Base-by-base conservation (phyloP, 2,797 vertebrate species). In the Crocodylus rhombifer region DNA sequence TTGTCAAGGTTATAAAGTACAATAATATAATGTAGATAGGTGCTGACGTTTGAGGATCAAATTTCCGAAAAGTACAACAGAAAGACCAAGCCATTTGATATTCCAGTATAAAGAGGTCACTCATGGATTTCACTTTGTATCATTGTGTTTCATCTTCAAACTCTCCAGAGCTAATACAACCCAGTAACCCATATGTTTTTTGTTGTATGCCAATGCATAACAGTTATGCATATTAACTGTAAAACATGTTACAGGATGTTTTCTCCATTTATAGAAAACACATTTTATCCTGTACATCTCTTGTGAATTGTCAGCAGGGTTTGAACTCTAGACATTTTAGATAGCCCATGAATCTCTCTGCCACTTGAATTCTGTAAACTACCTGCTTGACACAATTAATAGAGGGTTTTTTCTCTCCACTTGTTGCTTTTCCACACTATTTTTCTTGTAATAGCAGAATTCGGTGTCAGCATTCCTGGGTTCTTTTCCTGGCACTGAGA, bases 221-320 rank as follows among this genome's bases (percentile, higher is more conserved):
- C 0, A 1, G 42, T 42, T 42, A 8, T 30, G 30, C 7, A 42
- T 42, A 42, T 86, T 86, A 74, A 9, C 79, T 82, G 6, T 78
- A 78, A 89, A n/a, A 61, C 5, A 1, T 83, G 33, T 74, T 89
- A 23, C 1, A 13, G 6, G 17, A 57, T 86, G 23, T 10, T 28
- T 86, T 92, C 82, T 79, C 71, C 82, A 33, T n/a, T 26, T 65
- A n/a, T 65, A n/a, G n/a, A 58, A 88, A 73, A 82, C 36, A 62
- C 81, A 42, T 57, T 20, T 18, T 30, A 26, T 26, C 2, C 0
- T 83, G 63, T 73, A 3, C 73, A 79, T 61, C 23, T 56, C 28
- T 11, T 13, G 17, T 51, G 12, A 2, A 5, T 56, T 88, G 75
- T 6, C 63, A 69, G 16, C 65, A 78, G 25, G 71, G 42, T 30